Percentiles rank a stretch among this genome's conserved stretches.
Conservation (phyloP, 2,797 vertebrate genomes). For the Cephalopachus bancanus region DNA sequence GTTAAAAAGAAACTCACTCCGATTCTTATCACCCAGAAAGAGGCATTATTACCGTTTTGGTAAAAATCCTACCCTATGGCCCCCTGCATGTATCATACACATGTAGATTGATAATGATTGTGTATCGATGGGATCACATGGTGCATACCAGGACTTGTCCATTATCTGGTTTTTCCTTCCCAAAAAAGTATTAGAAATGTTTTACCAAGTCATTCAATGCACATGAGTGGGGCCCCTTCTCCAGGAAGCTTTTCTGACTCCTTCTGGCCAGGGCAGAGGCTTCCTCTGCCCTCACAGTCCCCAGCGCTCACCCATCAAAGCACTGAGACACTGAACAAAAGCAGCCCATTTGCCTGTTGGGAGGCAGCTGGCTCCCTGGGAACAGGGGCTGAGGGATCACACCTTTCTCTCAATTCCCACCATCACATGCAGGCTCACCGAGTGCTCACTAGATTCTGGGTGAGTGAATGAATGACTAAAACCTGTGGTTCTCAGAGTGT, state of each 20-base stretch:
- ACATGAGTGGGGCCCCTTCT: rapidly evolving
- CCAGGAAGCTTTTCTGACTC: slow-evolving; percentile 1
- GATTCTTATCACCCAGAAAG: not conserved
- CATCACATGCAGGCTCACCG: rapidly evolving
- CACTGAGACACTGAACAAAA: not conserved
- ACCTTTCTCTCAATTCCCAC: not conserved
- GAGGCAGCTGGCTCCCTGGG: not conserved
- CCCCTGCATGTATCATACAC: not conserved
- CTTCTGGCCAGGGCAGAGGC: not conserved
- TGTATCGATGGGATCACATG: not conserved
- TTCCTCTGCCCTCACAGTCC: not conserved
- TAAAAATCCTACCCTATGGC: not conserved
- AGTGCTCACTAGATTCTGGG: not conserved
- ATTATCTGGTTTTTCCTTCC: not conserved
- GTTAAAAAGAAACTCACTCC: not conserved
- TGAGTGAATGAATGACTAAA: rapidly evolving
- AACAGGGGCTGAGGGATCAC: not conserved
- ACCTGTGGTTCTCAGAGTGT: not conserved
- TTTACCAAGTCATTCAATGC: not conserved
- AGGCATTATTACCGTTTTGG: not conserved
- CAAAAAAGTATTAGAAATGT: not conserved
- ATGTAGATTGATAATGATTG: rapidly evolving
- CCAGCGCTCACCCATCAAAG: not conserved
- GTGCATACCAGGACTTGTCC: too few relatives aligned
- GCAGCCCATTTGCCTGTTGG: not conserved